These are phyloP conservation scores for Elephas maximus DNA, from an alignment of 2,113 vertebrate genomes.

Conservation along the genomic window DNA sequence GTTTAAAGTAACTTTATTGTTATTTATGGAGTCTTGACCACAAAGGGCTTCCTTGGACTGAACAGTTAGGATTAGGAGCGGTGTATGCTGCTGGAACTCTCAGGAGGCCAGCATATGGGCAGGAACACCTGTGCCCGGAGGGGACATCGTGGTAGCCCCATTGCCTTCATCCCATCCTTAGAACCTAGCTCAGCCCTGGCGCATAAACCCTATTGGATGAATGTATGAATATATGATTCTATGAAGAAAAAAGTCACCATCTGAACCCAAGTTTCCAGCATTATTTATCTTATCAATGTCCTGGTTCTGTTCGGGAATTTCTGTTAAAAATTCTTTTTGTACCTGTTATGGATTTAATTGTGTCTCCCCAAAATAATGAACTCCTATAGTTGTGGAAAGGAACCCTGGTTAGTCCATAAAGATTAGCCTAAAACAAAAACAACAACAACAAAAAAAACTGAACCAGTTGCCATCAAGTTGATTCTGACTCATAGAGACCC, in stretches of 20 bases:
- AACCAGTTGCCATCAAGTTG: too few species aligned
- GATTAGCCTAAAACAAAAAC: too few species aligned
- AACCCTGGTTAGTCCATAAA: too few species aligned
- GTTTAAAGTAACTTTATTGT: constrained; percentile 10
- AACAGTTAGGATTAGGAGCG: neutral
- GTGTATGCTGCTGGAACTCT: too few species aligned
- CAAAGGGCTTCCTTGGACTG: neutral
- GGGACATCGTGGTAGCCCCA: too few species aligned
- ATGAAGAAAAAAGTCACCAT: neutral
- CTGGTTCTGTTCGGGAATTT: constrained; percentile 36
- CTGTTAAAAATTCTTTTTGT: constrained; percentile 50
- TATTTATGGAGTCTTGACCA: neutral
- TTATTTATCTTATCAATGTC: neutral
- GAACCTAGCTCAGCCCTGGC: neutral
- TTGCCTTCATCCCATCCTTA: neutral
- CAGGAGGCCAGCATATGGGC: neutral
- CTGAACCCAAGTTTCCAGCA: neutral
- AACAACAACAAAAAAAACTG: too few species aligned
- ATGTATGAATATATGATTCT: neutral
- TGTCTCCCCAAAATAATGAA: too few species aligned
- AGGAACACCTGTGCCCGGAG: neutral
- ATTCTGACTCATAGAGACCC: too few species aligned
- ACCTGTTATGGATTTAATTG: neutral
- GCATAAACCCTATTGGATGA: neutral
- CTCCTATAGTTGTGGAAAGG: too few species aligned